Evolutionary conservation across 2,888 invertebrate genomes (phyloP), one percentile per base, ranked within the genome.

Genomic region (Drosophila pseudotalamancana): DNA sequence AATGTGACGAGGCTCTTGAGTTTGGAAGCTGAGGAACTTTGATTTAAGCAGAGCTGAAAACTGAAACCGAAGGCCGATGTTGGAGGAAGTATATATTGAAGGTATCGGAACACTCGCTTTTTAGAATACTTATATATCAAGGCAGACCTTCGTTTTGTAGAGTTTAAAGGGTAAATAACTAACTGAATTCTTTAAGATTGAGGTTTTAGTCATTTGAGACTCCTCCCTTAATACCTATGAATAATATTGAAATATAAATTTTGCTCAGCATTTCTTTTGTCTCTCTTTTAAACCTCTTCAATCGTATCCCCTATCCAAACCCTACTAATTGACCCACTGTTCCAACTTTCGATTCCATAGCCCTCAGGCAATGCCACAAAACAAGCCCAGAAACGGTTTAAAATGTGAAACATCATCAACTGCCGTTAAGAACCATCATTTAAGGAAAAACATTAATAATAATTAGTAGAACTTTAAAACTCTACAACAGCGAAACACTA

Each of bases 401-500:
- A 27, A 46, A 31, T 27, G 19, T n/a, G 25, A 43, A 18, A 27
- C 66, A 55, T 40, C 60, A 65, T 60, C 29, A 9, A 16, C 25
- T 19, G 21, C 25, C 39, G 25, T 23, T 49, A 18, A 18, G 32
- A 37, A 32, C 4, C 49, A 55, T 53, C 62, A 60, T 68, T 84
- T 78, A 70, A 63, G 63, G 25, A 42, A 55, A 69, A 65, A 21
- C 85, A 82, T 82, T 82, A 82, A 82, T 82, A 85, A 82, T 72
- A 85, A 82, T 82, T 82, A 85, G 85, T 70, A 48, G 25, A 66
- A 43, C 48, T 49, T 78, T 45, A 19, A 53, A 32, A 34, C 34
- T 35, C 16, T n/a, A n/a, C n/a, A 2, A n/a, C 8, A 12, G 18
- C 27, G 18, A 43, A 53, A n/a, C 4, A 16, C 35, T 32, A 45